These are phyloP conservation scores for Scaptodrosophila latifasciaeformis DNA, from an alignment of 2,888 invertebrate genomes.

Conservation along the genomic window DNA sequence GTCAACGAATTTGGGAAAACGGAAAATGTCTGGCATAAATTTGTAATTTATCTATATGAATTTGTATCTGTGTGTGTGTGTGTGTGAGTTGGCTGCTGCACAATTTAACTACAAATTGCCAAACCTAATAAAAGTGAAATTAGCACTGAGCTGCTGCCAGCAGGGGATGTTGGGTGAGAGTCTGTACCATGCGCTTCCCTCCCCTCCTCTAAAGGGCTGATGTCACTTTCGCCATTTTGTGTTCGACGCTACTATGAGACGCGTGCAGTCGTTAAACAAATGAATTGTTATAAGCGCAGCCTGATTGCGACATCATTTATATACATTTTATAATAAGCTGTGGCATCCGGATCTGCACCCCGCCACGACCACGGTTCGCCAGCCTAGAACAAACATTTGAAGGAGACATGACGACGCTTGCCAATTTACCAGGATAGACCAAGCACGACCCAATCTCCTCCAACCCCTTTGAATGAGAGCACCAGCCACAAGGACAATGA, in stretches of 20 bases:
- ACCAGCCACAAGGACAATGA: slow-evolving; percentile 7
- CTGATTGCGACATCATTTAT: slow-evolving; percentile 65
- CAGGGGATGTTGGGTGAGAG: slow-evolving; percentile 20
- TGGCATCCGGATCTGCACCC: slow-evolving; percentile 12
- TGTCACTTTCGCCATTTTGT: slow-evolving; percentile 40
- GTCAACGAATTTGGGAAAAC: slow-evolving; percentile 39
- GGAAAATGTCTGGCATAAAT: slow-evolving; percentile 23
- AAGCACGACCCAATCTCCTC: slow-evolving; percentile 1
- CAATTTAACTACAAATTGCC: slow-evolving; percentile 46
- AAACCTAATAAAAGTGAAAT: slow-evolving; percentile 63
- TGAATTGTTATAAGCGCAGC: slow-evolving; percentile 72
- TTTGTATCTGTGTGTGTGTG: no score
- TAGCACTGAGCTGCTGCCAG: slow-evolving; percentile 34
- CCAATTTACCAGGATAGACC: slow-evolving; percentile 1
- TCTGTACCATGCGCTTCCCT: neutral
- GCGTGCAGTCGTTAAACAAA: slow-evolving; percentile 71
- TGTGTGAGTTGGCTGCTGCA: neutral
- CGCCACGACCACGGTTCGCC: neutral
- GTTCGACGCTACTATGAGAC: slow-evolving; percentile 24
- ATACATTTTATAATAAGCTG: slow-evolving; percentile 54
- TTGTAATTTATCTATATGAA: slow-evolving; percentile 35
- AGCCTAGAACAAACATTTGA: slow-evolving; percentile 1
- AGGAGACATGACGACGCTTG: neutral
- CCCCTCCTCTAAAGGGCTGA: slow-evolving; percentile 4
- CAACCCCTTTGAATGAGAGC: slow-evolving; percentile 2